These are phyloP conservation scores for Muschampia staudingeri DNA, from an alignment of 2,888 invertebrate species.

Conservation along the genomic window DNA sequence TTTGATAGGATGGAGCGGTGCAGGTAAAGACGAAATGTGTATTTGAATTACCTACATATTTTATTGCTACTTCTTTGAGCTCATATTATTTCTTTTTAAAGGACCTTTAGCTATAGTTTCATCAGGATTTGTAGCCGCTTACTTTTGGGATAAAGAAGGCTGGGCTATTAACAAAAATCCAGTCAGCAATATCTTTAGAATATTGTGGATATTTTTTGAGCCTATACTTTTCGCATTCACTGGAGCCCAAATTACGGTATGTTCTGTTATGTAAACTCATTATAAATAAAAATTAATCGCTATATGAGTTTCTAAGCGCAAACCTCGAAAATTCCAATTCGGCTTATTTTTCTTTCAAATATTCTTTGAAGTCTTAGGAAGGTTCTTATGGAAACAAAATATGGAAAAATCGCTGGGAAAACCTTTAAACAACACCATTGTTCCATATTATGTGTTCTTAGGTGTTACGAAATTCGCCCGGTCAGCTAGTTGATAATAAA, in stretches of 20 bases:
- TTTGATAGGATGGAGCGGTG: neutral
- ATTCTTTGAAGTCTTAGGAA: too few relatives aligned
- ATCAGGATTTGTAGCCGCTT: conserved; percentile 94
- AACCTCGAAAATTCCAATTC: too few relatives aligned
- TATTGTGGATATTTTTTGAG: conserved; percentile 97
- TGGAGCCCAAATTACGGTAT: conserved; percentile 95
- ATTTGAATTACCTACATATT: neutral
- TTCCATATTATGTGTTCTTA: too few relatives aligned
- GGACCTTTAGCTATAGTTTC: conserved; percentile 94
- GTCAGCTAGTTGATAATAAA: too few relatives aligned
- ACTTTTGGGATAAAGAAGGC: conserved; percentile 94
- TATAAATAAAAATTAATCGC: too few relatives aligned
- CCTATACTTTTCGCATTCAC: conserved; percentile 97
- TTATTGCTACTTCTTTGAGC: neutral
- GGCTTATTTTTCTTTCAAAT: too few relatives aligned
- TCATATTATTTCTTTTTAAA: conserved; percentile 59
- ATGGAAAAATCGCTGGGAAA: too few relatives aligned
- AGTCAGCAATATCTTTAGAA: conserved; percentile 94
- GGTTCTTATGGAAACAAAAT: too few relatives aligned
- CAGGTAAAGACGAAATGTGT: neutral
- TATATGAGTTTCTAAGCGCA: too few relatives aligned
- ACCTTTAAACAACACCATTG: too few relatives aligned
- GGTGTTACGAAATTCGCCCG: too few relatives aligned
- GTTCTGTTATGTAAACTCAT: neutral
- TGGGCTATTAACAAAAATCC: conserved; percentile 95